Evolutionary conservation across 1,140 invertebrate species (phyloP), one percentile per base, ranked within the genome.

Genomic region (Atta texana): DNA sequence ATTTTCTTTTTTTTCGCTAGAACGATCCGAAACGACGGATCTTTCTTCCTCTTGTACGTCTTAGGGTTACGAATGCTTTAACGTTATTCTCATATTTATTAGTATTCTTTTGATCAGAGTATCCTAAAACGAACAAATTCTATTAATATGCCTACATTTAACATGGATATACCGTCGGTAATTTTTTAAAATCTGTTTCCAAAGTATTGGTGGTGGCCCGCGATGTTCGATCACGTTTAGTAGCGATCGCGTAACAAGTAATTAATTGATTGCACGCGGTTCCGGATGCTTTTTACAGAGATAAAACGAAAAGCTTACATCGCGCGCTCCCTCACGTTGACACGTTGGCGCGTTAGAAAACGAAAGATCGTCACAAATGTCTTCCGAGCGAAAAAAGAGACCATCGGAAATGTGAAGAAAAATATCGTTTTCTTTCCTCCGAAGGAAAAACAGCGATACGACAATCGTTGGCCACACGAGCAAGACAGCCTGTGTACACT

Each of bases 61-160:
- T 90, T 88, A 90, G 78, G 75, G 81, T 87, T 90, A 89, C 91
- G 87, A 88, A 93, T 91, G 91, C 85, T 91, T 91, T 84, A n/a
- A 91, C 76, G 76, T 91, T 91, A 90, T 31, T 90, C 78, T 90
- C 87, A 87, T 87, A 89, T 93, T 92, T 91, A 88, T 90, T 87
- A 89, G 57, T 88, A 86, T 76, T 66, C 87, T 80, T 88, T 90
- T 88, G 88, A 91, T 91, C 87, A 88, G 84, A 91, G 77, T 94
- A 94, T 93, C 90, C 92, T 94, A 94, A 94, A 94, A 94, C 92
- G 92, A 94, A 91, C 93, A 94, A 93, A 93, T 93, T 91, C 91
- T 93, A 93, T 81, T 91, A 92, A 93, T 93, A 91, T 92, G 89
- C 91, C 93, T 93, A 94, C 93, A 90, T 93, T 93, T 93, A 94